phyloP scores from a whole-genome alignment of 2,888 invertebrate genomes.

The Micoletzkya japonica region DNA sequence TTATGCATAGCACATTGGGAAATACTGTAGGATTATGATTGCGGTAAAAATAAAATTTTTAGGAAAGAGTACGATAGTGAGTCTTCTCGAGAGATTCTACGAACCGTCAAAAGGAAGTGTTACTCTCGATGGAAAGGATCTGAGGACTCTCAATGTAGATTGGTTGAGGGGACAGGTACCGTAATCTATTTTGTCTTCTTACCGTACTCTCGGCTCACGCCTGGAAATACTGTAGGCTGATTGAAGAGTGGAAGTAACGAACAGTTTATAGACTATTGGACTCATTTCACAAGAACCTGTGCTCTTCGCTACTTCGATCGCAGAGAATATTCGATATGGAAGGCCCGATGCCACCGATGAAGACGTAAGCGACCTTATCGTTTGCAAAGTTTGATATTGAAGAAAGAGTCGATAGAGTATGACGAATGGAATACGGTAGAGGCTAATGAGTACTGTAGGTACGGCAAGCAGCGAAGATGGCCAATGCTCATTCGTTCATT shows the following conservation, averaged over 20 bases:
- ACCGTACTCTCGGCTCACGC: too few species aligned
- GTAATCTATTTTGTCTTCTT: not conserved
- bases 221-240: constrained; percentile 75
- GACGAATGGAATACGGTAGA: not conserved
- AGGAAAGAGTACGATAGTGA: constrained; percentile 85
- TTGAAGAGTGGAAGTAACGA: constrained; percentile 75
- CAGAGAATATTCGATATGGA: constrained; percentile 92
- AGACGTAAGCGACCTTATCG: constrained; percentile 65
- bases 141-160: constrained; percentile 76
- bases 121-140: constrained; percentile 77
- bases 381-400: not conserved
- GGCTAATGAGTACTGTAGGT: constrained; percentile 63
- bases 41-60: not conserved
- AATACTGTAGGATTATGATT: not conserved
- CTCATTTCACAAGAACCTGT: constrained; percentile 76
- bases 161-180: constrained; percentile 80
- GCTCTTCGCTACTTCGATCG: constrained; percentile 84
- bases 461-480: constrained; percentile 78
- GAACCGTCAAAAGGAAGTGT: constrained; percentile 77
- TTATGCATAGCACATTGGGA: not conserved
- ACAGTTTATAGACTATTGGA: constrained; percentile 40
- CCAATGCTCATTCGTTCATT: constrained; percentile 92
- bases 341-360: constrained; percentile 69
- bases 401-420: too few species aligned
- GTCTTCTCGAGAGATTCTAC: constrained; percentile 85